Percentiles rank a stretch among this genome's conserved stretches.
These are phyloP conservation scores for Peucedramus taeniatus DNA, from an alignment of 2,113 vertebrate species.

Conservation along the genomic window DNA sequence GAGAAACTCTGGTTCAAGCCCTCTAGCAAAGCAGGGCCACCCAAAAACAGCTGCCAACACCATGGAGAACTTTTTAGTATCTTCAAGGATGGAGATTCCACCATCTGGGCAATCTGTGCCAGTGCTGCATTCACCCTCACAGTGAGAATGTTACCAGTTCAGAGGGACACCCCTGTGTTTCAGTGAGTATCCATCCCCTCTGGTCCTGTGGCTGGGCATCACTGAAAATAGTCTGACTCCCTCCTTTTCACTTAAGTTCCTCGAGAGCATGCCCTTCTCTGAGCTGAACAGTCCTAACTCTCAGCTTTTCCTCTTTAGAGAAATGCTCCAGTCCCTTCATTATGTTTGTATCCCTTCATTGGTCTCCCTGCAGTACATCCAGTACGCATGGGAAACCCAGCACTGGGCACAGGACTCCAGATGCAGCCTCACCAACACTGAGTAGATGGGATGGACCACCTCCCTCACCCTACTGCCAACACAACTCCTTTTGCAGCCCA, in stretches of 20 bases:
- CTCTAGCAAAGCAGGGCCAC: background rate
- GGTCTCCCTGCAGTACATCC: background rate
- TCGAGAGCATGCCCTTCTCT: background rate
- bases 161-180: background rate
- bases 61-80: background rate
- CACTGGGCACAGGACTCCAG: background rate
- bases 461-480: background rate
- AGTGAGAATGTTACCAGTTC: background rate
- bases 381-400: background rate
- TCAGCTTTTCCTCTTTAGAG: background rate
- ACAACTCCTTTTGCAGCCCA: background rate
- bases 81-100: background rate
- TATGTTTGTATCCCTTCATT: background rate
- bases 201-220: background rate
- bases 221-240: background rate
- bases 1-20: background rate
- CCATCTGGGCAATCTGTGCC: background rate
- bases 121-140: background rate
- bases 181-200: background rate
- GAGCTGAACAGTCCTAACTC: background rate
- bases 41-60: background rate
- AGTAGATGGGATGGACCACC: background rate
- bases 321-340: background rate
- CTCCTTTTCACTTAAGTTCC: background rate
- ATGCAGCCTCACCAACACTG: background rate